Conservation (phyloP, 1,140 invertebrate species). For the Eumeta japonica region DNA sequence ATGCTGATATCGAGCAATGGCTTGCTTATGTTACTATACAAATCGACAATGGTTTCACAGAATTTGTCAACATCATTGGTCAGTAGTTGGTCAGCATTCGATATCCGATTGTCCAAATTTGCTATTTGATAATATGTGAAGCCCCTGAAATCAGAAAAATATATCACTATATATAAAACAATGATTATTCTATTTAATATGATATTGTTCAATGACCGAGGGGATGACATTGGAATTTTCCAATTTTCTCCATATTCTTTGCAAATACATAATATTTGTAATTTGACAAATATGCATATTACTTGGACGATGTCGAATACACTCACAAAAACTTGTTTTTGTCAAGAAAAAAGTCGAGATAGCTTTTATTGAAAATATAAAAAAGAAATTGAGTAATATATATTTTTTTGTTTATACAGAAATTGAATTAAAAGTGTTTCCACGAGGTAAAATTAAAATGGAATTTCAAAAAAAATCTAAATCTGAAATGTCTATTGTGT, state of each 20-base stretch:
- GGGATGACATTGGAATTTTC: too few relatives aligned
- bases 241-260: too few relatives aligned
- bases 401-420: conserved; percentile 4
- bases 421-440: too few relatives aligned
- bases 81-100: conserved; percentile 94
- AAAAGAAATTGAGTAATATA: background rate
- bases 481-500: too few relatives aligned
- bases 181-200: too few relatives aligned
- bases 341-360: background rate
- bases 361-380: background rate
- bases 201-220: too few relatives aligned
- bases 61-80: conserved; percentile 98
- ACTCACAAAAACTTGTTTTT: background rate
- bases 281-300: too few relatives aligned
- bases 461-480: too few relatives aligned
- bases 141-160: conserved; percentile 63
- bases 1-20: conserved; percentile 92
- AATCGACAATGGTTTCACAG: conserved; percentile 89
- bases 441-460: too few relatives aligned
- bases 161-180: background rate
- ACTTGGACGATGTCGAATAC: too few relatives aligned
- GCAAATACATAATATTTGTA: too few relatives aligned
- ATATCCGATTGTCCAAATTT: conserved; percentile 91
- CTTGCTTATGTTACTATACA: conserved; percentile 98
- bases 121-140: conserved; percentile 98